Base-by-base conservation (phyloP, 2,797 vertebrate genomes). In the Sebastes goodei region DNA sequence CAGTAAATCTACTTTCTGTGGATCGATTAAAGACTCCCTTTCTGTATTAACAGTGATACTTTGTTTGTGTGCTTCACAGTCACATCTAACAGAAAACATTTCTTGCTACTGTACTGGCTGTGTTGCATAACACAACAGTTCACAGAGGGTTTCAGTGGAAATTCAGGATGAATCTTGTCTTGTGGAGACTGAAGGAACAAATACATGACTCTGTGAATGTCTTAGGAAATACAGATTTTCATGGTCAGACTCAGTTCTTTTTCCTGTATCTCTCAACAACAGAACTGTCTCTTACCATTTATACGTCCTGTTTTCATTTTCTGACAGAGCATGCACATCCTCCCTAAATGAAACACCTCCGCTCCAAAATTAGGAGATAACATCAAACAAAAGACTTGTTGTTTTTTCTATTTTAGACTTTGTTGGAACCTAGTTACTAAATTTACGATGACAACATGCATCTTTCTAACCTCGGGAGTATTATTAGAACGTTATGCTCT, bases 161-260 rank as follows among this genome's bases (percentile, higher is more conserved):
- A 79, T 46, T 57, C 56, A 20, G 70, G 29, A 53, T 53, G 62
- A 83, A 80, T 74, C 52, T 30, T 5, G 12, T 46, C 67, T 68
- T 68, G 38, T 78, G 68, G 59, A 5, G n/a, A 73, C 67, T 62
- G 32, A 63, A 64, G 66, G 12, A 72, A 82, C 56, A 73, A 86
- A 46, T 21, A 15, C 30, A 46, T 12, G 10, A 67, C 46, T 63
- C 29, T 3, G 17, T 29, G 21, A 71, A 64, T 46, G 25, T 81
- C 17, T 62, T 2, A 9, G 4, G 38, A 69, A 85, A 71, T 17
- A 59, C n/a, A 33, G 30, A 62, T 6, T 64, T 74, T 17, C 42
- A 42, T 21, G 25, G 60, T 35, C 11, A 21, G 35, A 71, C 27
- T 62, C 25, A 0, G 25, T 35, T 56, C 9, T 38, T 63, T 46